A percentile compares a stretch with the other conserved stretches of the same genome.
These are phyloP conservation scores for Leucania comma DNA, from an alignment of 2,888 invertebrate species.

Conservation along the genomic window DNA sequence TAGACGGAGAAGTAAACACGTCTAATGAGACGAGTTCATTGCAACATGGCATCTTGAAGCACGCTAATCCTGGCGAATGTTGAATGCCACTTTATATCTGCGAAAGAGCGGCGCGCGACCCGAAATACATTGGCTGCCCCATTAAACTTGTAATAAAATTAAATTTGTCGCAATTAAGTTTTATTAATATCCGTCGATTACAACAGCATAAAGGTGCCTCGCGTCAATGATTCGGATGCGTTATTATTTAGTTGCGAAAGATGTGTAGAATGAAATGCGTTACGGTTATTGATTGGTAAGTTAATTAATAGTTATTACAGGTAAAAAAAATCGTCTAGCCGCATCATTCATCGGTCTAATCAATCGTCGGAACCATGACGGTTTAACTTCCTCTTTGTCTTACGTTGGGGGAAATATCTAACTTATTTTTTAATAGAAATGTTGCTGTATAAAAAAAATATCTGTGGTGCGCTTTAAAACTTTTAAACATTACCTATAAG, in stretches of 20 bases:
- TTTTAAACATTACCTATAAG: neutral
- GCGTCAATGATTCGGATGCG: conserved; percentile 34
- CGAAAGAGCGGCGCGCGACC: conserved; percentile 46
- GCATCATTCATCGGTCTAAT: conserved; percentile 2
- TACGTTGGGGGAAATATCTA: neutral
- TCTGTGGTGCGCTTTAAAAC: neutral
- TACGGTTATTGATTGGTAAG: conserved; percentile 14
- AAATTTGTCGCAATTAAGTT: conserved; percentile 39
- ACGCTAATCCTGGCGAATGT: conserved; percentile 57
- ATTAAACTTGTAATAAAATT: conserved; percentile 27
- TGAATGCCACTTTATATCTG: conserved; percentile 58
- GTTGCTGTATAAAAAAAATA: neutral
- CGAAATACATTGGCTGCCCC: conserved; percentile 11
- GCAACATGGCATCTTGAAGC: conserved; percentile 58
- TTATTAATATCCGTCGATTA: conserved; percentile 33
- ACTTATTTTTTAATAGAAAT: neutral
- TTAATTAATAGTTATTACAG: conserved; percentile 6
- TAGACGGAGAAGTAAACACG: conserved; percentile 60
- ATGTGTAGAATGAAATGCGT: conserved; percentile 12
- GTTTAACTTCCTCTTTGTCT: conserved; percentile 6
- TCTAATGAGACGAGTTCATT: conserved; percentile 66
- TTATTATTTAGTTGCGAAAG: conserved; percentile 27
- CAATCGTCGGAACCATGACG: conserved; percentile 13
- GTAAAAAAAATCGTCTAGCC: conserved; percentile 37
- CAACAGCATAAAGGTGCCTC: conserved; percentile 5